phyloP scores from a whole-genome alignment of 2,113 vertebrate species.

The Oxygymnocypris stewartii region DNA sequence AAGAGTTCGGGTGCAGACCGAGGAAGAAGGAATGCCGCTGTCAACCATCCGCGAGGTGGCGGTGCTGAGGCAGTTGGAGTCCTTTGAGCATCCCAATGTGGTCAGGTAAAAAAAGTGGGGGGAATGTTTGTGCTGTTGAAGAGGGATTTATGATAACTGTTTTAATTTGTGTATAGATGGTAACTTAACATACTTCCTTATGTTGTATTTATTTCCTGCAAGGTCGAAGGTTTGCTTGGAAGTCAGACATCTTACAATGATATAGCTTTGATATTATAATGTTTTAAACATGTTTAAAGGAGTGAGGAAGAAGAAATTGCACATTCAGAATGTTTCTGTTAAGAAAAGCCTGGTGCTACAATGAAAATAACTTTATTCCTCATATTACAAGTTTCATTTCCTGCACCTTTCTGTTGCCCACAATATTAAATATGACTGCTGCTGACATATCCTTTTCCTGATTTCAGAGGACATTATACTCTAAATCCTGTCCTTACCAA shows the following conservation, averaged over 20 bases:
- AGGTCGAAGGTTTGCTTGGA: background rate
- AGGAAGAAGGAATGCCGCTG: slow-evolving; percentile 97
- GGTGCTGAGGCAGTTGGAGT: slow-evolving; percentile 96
- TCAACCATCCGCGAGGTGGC: slow-evolving; percentile 99
- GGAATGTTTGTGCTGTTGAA: slow-evolving; percentile 4
- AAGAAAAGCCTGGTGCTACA: background rate
- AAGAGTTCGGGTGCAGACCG: slow-evolving; percentile 94
- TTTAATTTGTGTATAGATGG: background rate
- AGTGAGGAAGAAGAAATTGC: background rate
- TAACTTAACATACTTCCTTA: background rate
- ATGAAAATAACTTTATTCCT: background rate
- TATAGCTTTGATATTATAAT: background rate
- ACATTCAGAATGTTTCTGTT: background rate
- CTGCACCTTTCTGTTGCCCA: background rate
- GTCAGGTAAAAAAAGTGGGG: slow-evolving; percentile 87
- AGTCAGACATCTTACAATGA: background rate
- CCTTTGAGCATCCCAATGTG: slow-evolving; percentile 98
- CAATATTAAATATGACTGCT: background rate
- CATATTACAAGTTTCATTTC: slow-evolving; percentile 7
- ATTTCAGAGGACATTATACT: background rate
- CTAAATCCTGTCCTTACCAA: background rate
- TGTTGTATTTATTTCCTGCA: background rate
- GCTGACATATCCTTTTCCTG: background rate
- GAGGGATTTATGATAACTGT: background rate
- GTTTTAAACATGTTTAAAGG: background rate